Percentiles rank a stretch among this genome's conserved stretches.
Conservation (phyloP, 1,140 invertebrate species). For the Drosophila eugracilis region DNA sequence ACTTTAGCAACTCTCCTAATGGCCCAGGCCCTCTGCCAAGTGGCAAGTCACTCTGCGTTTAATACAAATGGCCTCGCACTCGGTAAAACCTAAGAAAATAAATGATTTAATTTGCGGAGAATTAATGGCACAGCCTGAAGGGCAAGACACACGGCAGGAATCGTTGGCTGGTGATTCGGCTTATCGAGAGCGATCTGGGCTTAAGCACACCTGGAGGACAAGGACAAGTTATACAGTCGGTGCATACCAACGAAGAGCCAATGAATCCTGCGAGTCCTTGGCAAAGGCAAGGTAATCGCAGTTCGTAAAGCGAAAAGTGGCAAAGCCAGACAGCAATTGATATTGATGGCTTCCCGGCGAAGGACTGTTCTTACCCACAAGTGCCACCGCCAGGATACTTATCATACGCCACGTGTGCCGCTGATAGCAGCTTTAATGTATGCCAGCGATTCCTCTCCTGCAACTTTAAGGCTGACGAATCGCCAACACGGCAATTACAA, state of each 20-base stretch:
- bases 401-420: conserved; percentile 66
- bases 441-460: neutral
- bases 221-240: neutral
- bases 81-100: conserved; percentile 48
- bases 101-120: conserved; percentile 70
- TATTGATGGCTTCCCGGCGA: conserved; percentile 65
- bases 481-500: conserved; percentile 64
- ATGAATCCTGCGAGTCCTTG: conserved; percentile 19
- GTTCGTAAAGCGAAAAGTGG: conserved; percentile 26
- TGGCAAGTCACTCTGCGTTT: conserved; percentile 28
- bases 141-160: conserved; percentile 49
- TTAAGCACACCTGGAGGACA: conserved; percentile 44
- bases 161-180: conserved; percentile 56
- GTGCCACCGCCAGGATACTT: conserved; percentile 51
- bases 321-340: conserved; percentile 61
- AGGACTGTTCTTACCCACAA: conserved; percentile 31
- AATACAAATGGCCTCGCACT: conserved; percentile 25
- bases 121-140: conserved; percentile 54
- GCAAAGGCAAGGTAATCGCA: conserved; percentile 22
- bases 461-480: conserved; percentile 13
- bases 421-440: conserved; percentile 19
- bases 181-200: conserved; percentile 62
- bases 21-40: conserved; percentile 1
- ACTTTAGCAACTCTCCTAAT: neutral
- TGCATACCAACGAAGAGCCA: conserved; percentile 8